Percentiles rank a stretch among this genome's conserved stretches.
These are phyloP conservation scores for Oophaga pumilio DNA, from an alignment of 2,113 vertebrate genomes.

Conservation along the genomic window DNA sequence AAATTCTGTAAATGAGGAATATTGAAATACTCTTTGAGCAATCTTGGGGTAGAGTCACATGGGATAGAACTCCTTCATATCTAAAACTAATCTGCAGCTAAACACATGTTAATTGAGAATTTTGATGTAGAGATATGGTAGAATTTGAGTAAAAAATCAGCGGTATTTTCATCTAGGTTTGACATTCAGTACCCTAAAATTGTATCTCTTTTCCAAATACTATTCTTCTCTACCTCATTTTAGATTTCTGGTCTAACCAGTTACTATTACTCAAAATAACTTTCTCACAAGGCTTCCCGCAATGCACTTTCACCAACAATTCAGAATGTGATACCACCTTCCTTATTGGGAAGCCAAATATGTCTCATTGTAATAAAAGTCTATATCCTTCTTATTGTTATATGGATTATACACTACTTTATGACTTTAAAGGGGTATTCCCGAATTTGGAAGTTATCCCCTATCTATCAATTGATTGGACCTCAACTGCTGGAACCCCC, in stretches of 20 bases:
- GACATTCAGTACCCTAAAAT: neutral
- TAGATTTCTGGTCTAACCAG: slow-evolving; percentile 4
- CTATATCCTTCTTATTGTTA: neutral
- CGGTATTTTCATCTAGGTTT: too few relatives aligned
- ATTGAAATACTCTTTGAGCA: neutral
- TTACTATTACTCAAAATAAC: neutral
- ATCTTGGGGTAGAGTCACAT: neutral
- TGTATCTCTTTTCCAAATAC: neutral
- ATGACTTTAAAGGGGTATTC: too few relatives aligned
- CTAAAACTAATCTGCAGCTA: too few relatives aligned
- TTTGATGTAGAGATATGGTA: too few relatives aligned
- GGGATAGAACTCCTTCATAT: too few relatives aligned
- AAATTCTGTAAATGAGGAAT: neutral
- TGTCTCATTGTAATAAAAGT: neutral
- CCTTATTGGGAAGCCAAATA: neutral
- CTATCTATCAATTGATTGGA: too few relatives aligned
- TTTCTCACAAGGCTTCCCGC: neutral
- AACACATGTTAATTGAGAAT: too few relatives aligned
- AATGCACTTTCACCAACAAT: slow-evolving; percentile 5
- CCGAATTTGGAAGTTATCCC: too few relatives aligned
- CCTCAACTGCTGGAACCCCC: too few relatives aligned
- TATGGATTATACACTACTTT: neutral
- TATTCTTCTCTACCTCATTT: neutral
- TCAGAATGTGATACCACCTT: neutral
- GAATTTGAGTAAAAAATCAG: too few relatives aligned